Evolutionary conservation across 2,113 vertebrate genomes (phyloP), one percentile per base, ranked within the genome.

Genomic region (Gymnarchus niloticus): DNA sequence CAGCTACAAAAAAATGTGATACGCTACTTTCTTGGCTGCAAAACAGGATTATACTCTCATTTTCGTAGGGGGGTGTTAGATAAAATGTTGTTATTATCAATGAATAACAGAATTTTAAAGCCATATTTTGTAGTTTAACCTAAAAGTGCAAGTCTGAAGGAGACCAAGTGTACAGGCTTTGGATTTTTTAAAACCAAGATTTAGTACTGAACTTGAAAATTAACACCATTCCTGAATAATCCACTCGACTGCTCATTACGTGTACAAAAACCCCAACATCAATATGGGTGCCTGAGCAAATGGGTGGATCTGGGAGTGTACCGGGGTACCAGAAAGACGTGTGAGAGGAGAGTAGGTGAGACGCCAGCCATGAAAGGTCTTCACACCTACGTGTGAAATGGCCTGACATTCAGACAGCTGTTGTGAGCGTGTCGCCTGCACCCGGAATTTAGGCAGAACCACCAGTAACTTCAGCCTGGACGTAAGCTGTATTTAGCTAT

Each of bases 351-450:
- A 73, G 33, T 1, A 2, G 65, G 33, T 49, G 77, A 80, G 48
- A 80, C 9, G 46, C 23, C n/a, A 49, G 23, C 7, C n/a, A 28
- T 0, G 3, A 51, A 81, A 28, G 48, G 2, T 51, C 37, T 80
- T 80, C 77, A 80, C 46, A 51, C 77, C 46, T 81, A 23, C 25
- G n/a, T 81, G 44, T 81, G 44, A 81, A 81, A 25, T 51, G 65
- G 33, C 19, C 33, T 73, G 33, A 37, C 33, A 37, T 73, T 41
- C 41, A 73, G 17, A 73, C 14, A 73, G 65, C 65, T 73, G 65
- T 73, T 9, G 41, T 41, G 65, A 41, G 12, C 17, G 33, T 37
- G 37, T 33, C 1, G 12, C 61, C 28, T 17, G 41, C 19, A 33
- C 61, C 37, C 28, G 10, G 33, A 33, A 65, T 65, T 65, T 2